A percentile compares a stretch with the other conserved stretches of the same genome.
Evolutionary conservation across 2,797 vertebrate genomes (phyloP).

Genomic region (Carapus acus): DNA sequence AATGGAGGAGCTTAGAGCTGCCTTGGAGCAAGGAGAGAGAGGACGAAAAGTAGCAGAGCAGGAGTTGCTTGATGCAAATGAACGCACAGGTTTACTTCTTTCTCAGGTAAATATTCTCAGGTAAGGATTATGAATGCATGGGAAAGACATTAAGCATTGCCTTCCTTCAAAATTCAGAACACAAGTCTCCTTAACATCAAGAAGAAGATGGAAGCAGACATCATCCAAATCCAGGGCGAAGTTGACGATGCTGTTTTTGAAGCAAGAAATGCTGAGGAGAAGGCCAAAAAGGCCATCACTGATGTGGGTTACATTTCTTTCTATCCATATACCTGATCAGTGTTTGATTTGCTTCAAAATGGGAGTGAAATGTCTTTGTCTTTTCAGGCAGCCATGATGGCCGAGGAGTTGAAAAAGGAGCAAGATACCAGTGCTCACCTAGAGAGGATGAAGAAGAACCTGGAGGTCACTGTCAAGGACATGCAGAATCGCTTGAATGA

Average conservation of each 20-base stretch:
- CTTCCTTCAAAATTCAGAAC: constrained; percentile 66
- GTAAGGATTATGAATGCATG: background rate
- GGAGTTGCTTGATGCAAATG: background rate
- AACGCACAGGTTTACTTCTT: background rate
- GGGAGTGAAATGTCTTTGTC: background rate
- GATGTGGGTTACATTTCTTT: constrained; percentile 68
- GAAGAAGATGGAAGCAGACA: constrained; percentile 80
- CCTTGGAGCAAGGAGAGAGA: constrained; percentile 24
- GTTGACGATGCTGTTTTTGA: constrained; percentile 81
- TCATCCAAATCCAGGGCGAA: constrained; percentile 78
- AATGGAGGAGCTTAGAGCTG: constrained; percentile 13
- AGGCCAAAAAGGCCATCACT: constrained; percentile 87
- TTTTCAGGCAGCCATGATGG: constrained; percentile 85
- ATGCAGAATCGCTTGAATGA: constrained; percentile 83
- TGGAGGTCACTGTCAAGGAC: constrained; percentile 83
- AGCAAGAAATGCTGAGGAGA: constrained; percentile 84
- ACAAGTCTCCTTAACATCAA: constrained; percentile 73
- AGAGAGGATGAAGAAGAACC: constrained; percentile 87
- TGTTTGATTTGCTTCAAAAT: background rate
- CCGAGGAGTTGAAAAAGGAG: constrained; percentile 87
- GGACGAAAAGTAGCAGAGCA: constrained; percentile 3
- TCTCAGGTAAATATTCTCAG: constrained; percentile 16
- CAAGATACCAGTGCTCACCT: constrained; percentile 87
- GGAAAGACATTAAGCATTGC: background rate
- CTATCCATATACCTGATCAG: no score